Conservation (phyloP, 2,888 invertebrate species). For the Ferdinandea cuprea region DNA sequence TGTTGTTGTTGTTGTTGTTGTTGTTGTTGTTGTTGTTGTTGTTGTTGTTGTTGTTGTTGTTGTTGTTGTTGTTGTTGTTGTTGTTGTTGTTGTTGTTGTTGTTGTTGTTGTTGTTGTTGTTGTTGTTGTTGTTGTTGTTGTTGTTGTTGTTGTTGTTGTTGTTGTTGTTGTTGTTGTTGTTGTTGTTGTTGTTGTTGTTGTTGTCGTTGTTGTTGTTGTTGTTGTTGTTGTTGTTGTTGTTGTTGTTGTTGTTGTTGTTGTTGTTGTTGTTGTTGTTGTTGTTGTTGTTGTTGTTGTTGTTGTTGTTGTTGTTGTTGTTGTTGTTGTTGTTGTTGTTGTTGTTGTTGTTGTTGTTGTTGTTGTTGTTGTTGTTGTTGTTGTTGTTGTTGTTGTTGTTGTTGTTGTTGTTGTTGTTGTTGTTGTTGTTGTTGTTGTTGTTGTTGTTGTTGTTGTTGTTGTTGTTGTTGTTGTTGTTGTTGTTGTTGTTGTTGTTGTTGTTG, state of each 20-base stretch:
- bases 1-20: too few relatives aligned
- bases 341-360: constrained; percentile 17
- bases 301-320: constrained; percentile 21
- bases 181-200: too few relatives aligned
- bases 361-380: constrained; percentile 19
- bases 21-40: too few relatives aligned
- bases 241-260: constrained; percentile 9
- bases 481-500: constrained; percentile 20
- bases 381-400: constrained; percentile 16
- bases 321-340: constrained; percentile 17
- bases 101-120: too few relatives aligned
- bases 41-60: too few relatives aligned
- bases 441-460: constrained; percentile 21
- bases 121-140: too few relatives aligned
- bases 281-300: constrained; percentile 22
- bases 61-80: too few relatives aligned
- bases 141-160: too few relatives aligned
- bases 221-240: constrained; percentile 26
- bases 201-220: too few relatives aligned
- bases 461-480: constrained; percentile 25
- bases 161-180: too few relatives aligned
- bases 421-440: constrained; percentile 35
- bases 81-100: too few relatives aligned
- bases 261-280: constrained; percentile 16
- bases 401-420: constrained; percentile 25